These are phyloP conservation scores for Andrena camellia DNA, from an alignment of 2,888 invertebrate genomes.

Conservation along the genomic window DNA sequence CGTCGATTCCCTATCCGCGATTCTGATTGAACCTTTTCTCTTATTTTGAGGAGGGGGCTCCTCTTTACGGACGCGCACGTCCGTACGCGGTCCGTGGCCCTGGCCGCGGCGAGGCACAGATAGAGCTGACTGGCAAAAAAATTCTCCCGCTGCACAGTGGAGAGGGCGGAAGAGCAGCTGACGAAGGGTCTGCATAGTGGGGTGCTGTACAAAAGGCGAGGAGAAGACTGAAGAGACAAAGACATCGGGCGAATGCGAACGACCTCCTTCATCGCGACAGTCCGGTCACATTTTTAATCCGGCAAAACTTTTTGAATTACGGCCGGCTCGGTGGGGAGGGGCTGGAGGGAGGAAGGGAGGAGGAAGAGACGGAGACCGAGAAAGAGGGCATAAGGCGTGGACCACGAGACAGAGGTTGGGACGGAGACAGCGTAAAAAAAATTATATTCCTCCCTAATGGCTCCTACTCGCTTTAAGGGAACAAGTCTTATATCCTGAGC, in stretches of 20 bases:
- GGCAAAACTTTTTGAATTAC: slow-evolving; percentile 81
- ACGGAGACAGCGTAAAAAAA: slow-evolving; percentile 47
- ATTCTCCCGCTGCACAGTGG: background rate
- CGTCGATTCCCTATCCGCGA: background rate
- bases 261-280: slow-evolving; percentile 54
- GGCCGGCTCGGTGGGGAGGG: slow-evolving; percentile 48
- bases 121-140: slow-evolving; percentile 31
- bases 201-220: slow-evolving; percentile 12
- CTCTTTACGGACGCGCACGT: background rate
- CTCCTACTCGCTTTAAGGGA: slow-evolving; percentile 68
- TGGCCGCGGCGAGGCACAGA: slow-evolving; percentile 1
- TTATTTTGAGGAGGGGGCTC: background rate
- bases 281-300: slow-evolving; percentile 80
- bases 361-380: slow-evolving; percentile 24
- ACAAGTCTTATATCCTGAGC: slow-evolving; percentile 62
- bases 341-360: slow-evolving; percentile 20
- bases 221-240: slow-evolving; percentile 45
- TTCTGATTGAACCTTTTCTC: slow-evolving; percentile 27
- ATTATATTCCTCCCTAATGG: slow-evolving; percentile 73
- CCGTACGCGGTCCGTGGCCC: background rate
- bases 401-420: slow-evolving; percentile 31
- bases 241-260: slow-evolving; percentile 45
- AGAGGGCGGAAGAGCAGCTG: slow-evolving; percentile 11
- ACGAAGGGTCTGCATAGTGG: background rate
- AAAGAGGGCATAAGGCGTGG: slow-evolving; percentile 47